Conservation (phyloP, 2,888 invertebrate genomes). For the Odontothrips loti region DNA sequence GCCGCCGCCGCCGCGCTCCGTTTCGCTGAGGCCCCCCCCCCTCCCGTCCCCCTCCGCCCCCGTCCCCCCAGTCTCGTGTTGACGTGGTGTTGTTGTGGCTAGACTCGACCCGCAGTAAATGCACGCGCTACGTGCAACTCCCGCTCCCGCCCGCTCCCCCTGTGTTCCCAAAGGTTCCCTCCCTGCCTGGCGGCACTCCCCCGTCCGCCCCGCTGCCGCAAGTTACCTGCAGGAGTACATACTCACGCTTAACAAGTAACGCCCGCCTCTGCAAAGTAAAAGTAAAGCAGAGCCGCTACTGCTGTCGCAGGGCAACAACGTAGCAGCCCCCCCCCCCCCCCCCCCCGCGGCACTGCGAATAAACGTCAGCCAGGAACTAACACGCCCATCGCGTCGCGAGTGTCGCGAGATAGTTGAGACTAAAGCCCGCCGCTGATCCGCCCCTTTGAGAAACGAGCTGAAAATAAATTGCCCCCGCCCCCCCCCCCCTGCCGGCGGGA, state of each 20-base stretch:
- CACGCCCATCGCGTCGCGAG: too few species aligned
- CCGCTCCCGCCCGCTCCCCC: too few species aligned
- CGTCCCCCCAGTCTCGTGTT: not conserved
- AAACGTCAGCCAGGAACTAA: too few species aligned
- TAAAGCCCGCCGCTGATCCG: not conserved
- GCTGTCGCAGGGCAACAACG: not conserved
- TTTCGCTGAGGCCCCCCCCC: not conserved
- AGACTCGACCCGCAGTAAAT: not conserved
- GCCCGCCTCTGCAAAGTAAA: not conserved
- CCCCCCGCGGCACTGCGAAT: not conserved
- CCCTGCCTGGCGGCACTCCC: not conserved
- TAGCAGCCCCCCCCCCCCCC: not conserved
- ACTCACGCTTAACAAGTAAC: not conserved
- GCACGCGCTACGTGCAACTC: not conserved
- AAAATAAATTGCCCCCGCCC: conserved; percentile 16
- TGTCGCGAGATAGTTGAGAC: too few species aligned
- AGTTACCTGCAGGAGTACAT: too few species aligned
- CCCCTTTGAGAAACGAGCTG: conserved; percentile 11
- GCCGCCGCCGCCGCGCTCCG: too few species aligned
- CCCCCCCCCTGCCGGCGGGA: not conserved
- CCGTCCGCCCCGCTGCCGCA: not conserved
- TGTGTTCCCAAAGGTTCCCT: too few species aligned
- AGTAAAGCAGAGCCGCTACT: not conserved
- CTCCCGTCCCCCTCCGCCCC: not conserved
- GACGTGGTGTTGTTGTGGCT: conserved; percentile 3